Percentiles rank a stretch among this genome's conserved stretches.
phyloP scores from a whole-genome alignment of 2,113 vertebrate species.

The Pipa parva region DNA sequence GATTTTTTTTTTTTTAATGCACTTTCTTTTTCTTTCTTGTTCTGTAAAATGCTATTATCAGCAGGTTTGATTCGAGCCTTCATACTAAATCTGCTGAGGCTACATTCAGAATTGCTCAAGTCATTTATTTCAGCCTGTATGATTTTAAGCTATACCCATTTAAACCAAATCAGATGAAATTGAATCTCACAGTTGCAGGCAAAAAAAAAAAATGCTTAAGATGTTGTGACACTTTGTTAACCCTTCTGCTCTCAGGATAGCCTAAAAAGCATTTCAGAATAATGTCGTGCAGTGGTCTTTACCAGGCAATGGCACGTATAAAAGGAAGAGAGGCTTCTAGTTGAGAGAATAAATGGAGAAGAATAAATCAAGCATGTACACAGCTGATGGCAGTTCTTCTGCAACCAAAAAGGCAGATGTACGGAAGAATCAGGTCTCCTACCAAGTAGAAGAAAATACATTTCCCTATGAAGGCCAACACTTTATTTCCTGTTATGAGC shows the following conservation, averaged over 20 bases:
- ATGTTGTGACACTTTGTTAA: constrained; percentile 33
- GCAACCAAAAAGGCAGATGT: constrained; percentile 42
- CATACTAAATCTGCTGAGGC: constrained; percentile 28
- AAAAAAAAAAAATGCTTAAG: constrained; percentile 30
- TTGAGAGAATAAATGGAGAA: constrained; percentile 9
- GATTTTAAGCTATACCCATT: constrained; percentile 33
- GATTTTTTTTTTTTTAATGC: constrained; percentile 25
- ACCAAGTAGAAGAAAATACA: constrained; percentile 37
- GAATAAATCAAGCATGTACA: constrained; percentile 41
- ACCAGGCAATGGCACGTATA: neutral
- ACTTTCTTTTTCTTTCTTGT: constrained; percentile 15
- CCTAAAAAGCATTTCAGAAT: neutral
- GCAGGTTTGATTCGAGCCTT: constrained; percentile 31
- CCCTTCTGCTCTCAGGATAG: neutral
- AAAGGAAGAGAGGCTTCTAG: constrained; percentile 21
- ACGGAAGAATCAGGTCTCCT: constrained; percentile 35
- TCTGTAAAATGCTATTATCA: constrained; percentile 25
- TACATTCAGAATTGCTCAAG: constrained; percentile 24
- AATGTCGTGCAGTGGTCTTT: constrained; percentile 6
- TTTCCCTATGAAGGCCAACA: constrained; percentile 31
- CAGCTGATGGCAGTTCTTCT: constrained; percentile 37
- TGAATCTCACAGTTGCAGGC: constrained; percentile 29
- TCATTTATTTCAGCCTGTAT: constrained; percentile 25
- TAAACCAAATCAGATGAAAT: constrained; percentile 33
- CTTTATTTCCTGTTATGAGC: constrained; percentile 32